A percentile compares a stretch with the other conserved stretches of the same genome.
These are phyloP conservation scores for Condylostylus longicornis DNA, from an alignment of 1,140 invertebrate species.

Conservation along the genomic window DNA sequence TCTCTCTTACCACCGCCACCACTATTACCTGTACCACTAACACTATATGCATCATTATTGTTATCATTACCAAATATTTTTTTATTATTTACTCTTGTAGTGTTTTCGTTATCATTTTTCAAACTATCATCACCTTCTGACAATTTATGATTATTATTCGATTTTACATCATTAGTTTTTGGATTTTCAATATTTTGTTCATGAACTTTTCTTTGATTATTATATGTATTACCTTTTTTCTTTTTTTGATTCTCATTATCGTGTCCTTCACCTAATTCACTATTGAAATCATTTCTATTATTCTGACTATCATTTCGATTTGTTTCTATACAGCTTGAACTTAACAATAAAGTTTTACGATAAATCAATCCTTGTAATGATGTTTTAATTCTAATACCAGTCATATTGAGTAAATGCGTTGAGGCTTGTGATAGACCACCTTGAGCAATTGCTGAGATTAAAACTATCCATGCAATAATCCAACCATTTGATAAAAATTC, in stretches of 20 bases:
- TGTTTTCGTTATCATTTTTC: too few species aligned
- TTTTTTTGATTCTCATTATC: not conserved
- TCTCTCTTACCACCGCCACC: constrained; percentile 40
- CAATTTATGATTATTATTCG: not conserved
- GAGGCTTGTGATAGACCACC: constrained; percentile 71
- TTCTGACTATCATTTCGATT: too few species aligned
- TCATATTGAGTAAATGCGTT: constrained; percentile 63
- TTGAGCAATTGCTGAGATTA: constrained; percentile 57
- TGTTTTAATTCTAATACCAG: constrained; percentile 63
- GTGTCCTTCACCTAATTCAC: constrained; percentile 12
- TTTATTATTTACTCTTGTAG: too few species aligned
- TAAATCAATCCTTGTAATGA: constrained; percentile 52
- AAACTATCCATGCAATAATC: constrained; percentile 53
- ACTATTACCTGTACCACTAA: too few species aligned
- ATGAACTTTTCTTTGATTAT: constrained; percentile 28
- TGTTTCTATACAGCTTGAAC: constrained; percentile 14
- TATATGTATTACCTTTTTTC: not conserved
- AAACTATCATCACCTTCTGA: too few species aligned
- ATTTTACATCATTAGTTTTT: too few species aligned
- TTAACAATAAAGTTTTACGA: constrained; percentile 31
- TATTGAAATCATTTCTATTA: constrained; percentile 3
- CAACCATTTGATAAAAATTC: constrained; percentile 64
- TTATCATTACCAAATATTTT: too few species aligned
- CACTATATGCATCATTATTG: too few species aligned
- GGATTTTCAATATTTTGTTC: too few species aligned